Base-by-base conservation (phyloP, 2,113 vertebrate genomes). In the Clupea harengus region DNA sequence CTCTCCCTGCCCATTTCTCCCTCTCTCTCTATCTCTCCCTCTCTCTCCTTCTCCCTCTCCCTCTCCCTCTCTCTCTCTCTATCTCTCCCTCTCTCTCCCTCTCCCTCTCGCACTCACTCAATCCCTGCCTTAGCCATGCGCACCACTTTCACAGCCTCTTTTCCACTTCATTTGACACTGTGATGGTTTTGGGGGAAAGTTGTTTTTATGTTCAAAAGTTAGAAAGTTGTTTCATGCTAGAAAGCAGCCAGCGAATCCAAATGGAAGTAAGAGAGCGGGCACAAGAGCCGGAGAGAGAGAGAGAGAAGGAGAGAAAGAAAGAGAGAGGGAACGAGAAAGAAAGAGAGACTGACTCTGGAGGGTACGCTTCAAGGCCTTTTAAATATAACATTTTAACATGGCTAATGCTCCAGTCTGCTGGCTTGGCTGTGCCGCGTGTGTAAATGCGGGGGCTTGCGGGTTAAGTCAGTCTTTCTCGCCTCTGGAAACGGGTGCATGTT, bases 161-260 rank as follows among this genome's bases (percentile, higher is more conserved):
- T 93, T 90, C 88, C 87, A 89, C 88, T 94, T 93, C 87, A 90
- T 91, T 92, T 92, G 82, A 84, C 80, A 45, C 91, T 86, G 89
- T 92, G 88, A 90, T 93, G 90, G 84, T 83, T 91, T 91, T 93
- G 93, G 45, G 67, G 90, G 88, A 93, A 92, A 92, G 89, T 92
- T 91, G 84, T 84, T 93, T 88, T 88, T 86, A 85, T 85, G 89
- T 93, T 91, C 72, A 78, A 78, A 78, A 78, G 72, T 78, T 78
- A 86, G 90, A 93, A 94, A 90, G 90, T 91, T 93, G 90, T 87
- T 84, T 89, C 84, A 85, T 89, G 83, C 72, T 83, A 3, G 72
- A 89, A 91, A 90, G 89, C 89, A 92, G 92, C 15, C 10, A 72
- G 64, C 72, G 32, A 32, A 78, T 78, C 72, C 72, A 78, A 72